Percentiles rank a stretch among this genome's conserved stretches.
Evolutionary conservation across 2,113 vertebrate genomes (phyloP).

Genomic region (Penelope pileata): DNA sequence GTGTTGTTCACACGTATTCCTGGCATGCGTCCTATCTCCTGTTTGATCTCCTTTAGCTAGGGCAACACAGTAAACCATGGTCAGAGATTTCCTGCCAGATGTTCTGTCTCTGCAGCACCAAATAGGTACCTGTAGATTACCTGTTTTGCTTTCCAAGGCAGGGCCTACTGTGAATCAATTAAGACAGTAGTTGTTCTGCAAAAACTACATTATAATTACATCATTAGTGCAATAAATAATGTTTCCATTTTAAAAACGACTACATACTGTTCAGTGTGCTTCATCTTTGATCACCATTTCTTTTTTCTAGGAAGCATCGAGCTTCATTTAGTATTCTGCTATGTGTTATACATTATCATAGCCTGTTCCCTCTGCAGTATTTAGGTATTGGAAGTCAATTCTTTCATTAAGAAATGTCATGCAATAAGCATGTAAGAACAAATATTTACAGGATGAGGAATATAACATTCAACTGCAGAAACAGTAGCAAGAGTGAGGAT

Average conservation of each 20-base stretch:
- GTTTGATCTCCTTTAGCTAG: not conserved
- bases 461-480: not conserved
- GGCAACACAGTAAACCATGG: not conserved
- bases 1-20: not conserved
- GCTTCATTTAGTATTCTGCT: not conserved
- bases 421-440: not conserved
- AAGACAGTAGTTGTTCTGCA: not conserved
- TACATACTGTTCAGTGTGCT: not conserved
- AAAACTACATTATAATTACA: not conserved
- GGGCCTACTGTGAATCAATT: not conserved
- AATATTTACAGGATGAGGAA: not conserved
- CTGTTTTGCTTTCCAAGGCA: not conserved
- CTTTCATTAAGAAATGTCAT: not conserved
- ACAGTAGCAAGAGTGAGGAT: not conserved
- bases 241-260: not conserved
- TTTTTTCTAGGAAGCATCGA: not conserved
- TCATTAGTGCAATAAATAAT: not conserved
- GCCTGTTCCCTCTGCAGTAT: not conserved
- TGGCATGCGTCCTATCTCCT: not conserved
- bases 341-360: not conserved
- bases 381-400: not conserved
- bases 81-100: not conserved
- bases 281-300: not conserved
- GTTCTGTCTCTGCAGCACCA: not conserved
- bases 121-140: not conserved